Evolutionary conservation across 1,140 invertebrate genomes (phyloP), one percentile per base, ranked within the genome.

Genomic region (Cotesia typhae): DNA sequence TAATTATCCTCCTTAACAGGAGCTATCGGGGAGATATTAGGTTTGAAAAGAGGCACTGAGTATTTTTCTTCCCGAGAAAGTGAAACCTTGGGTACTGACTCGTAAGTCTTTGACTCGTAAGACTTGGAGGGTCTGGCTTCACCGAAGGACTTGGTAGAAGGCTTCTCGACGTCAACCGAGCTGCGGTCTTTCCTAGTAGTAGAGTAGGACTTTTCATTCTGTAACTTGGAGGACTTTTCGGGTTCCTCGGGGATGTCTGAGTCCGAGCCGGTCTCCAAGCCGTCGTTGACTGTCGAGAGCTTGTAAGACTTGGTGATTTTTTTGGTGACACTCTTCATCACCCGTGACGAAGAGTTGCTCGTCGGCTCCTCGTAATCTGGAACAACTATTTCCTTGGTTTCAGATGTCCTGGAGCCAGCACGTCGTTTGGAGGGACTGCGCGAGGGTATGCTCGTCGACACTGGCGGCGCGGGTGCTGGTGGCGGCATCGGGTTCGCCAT

Each of bases 251-350:
- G 67, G 1, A 80, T 68, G 64, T 87, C 85, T 0, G 85, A 86
- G 72, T 90, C 90, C 0, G 89, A 90, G 10, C 89, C 89, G 1
- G 89, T 90, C 74, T 90, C 90, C 68, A 90, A 86, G 20, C 88
- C 89, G 72, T 90, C 90, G 51, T 85, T 86, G 17, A 86, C 79
- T n/a, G 71, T 78, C 0, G 81, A 81, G 12, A 60, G 77, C 74
- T 82, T 84, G 73, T 87, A 89, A 0, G 80, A 88, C 68, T 85
- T 88, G 0, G 80, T 85, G 47, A 74, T 75, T 55, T 82, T 84
- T n/a, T 77, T 79, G 20, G 76, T 77, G 0, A 75, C 75, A 52
- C 10, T 80, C 75, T 78, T 84, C 6, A 70, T 65, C n/a, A 72
- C 4, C 4, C 63, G 10, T 0, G 70, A 64, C 12, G 60, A 4